Evolutionary conservation across 2,888 invertebrate genomes (phyloP).

Genomic region (Cinara cedri): DNA sequence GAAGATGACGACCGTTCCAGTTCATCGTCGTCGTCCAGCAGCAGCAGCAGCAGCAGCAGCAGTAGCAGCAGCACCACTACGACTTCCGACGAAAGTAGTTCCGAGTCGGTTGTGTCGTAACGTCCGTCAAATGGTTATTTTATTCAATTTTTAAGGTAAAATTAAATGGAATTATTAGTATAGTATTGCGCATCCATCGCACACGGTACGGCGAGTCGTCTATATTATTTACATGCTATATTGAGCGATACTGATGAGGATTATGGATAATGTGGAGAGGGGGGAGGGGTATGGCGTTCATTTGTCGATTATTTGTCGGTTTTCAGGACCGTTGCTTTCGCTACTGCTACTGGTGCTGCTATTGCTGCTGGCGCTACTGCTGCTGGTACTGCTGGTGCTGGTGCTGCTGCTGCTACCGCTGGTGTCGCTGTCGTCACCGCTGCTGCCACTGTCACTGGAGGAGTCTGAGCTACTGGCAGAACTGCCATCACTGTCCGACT

Average conservation of each 20-base stretch:
- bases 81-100: neutral
- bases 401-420: neutral
- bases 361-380: neutral
- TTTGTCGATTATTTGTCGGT: too few relatives aligned
- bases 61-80: neutral
- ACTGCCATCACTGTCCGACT: neutral
- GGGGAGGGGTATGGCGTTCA: too few relatives aligned
- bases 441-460: neutral
- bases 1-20: neutral
- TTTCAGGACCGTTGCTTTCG: neutral
- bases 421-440: neutral
- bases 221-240: too few relatives aligned
- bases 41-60: neutral
- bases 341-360: neutral
- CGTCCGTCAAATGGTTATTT: too few relatives aligned
- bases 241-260: too few relatives aligned
- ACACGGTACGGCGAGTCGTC: too few relatives aligned
- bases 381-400: neutral
- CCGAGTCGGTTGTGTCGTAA: neutral
- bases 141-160: too few relatives aligned
- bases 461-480: neutral
- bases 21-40: constrained; percentile 8
- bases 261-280: too few relatives aligned
- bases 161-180: too few relatives aligned
- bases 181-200: too few relatives aligned